A percentile compares a stretch with the other conserved stretches of the same genome.
Evolutionary conservation across 2,797 vertebrate species (phyloP).

Genomic region (Chanos chanos): DNA sequence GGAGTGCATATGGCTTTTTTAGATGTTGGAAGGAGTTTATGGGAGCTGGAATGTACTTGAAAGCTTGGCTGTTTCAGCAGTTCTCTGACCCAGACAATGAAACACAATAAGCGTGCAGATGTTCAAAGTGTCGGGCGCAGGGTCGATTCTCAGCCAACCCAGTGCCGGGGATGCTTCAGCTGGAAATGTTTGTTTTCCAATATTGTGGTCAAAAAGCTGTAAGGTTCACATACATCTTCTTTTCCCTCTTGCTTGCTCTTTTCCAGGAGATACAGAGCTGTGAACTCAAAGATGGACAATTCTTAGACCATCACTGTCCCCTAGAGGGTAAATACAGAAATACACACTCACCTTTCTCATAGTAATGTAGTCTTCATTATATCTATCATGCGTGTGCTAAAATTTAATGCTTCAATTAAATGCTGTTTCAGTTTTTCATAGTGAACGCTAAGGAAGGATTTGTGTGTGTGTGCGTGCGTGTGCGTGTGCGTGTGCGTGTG

Average conservation of each 20-base stretch:
- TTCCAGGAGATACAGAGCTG: conserved; percentile 63
- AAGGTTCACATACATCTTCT: conserved; percentile 9
- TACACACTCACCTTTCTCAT: neutral
- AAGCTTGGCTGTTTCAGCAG: conserved; percentile 51
- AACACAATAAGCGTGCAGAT: conserved; percentile 69
- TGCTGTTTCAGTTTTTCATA: too few species aligned
- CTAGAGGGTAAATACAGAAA: conserved; percentile 72
- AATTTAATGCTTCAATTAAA: too few species aligned
- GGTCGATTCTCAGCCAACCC: neutral
- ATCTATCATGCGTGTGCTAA: too few species aligned
- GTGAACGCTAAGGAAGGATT: neutral
- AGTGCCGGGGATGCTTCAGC: conserved; percentile 70
- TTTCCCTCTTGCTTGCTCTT: conserved; percentile 4
- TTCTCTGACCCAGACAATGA: conserved; percentile 61
- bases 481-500: conserved; percentile 15
- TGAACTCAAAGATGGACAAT: conserved; percentile 64
- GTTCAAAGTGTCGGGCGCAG: conserved; percentile 64
- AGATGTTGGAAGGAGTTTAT: conserved; percentile 54
- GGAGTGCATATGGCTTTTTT: conserved; percentile 55
- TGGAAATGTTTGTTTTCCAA: conserved; percentile 69
- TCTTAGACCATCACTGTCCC: conserved; percentile 71
- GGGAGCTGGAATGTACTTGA: conserved; percentile 58
- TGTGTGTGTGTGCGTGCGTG: neutral
- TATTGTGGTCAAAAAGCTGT: too few species aligned
- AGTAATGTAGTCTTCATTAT: too few species aligned